A percentile compares a stretch with the other conserved stretches of the same genome.
Evolutionary conservation across 1,140 invertebrate genomes (phyloP).

Genomic region (Aphaenogaster rudis): DNA sequence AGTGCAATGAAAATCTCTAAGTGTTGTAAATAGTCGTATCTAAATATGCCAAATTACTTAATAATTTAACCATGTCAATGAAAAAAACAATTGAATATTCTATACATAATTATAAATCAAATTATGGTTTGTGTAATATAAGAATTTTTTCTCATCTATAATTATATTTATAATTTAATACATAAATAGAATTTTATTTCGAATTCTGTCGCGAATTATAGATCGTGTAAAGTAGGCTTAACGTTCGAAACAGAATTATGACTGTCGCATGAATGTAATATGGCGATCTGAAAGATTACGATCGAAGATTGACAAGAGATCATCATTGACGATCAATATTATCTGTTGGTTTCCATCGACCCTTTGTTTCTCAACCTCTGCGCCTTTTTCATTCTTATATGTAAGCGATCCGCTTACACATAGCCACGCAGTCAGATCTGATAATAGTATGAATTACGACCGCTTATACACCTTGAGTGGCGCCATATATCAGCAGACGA

Average conservation of each 20-base stretch:
- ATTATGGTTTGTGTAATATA: no score
- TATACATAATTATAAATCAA: no score
- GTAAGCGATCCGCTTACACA: slow-evolving; percentile 61
- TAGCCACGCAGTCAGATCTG: slow-evolving; percentile 73
- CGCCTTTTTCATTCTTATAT: slow-evolving; percentile 14
- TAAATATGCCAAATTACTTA: no score
- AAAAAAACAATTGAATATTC: no score
- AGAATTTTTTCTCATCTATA: no score
- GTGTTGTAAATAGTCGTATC: no score
- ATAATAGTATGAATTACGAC: slow-evolving; percentile 78
- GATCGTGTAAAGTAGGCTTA: no score
- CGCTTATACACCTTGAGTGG: slow-evolving; percentile 77
- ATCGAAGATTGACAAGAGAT: slow-evolving; percentile 18
- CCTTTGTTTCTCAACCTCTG: slow-evolving; percentile 8
- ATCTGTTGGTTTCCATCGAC: neutral
- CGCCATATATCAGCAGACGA: slow-evolving; percentile 72
- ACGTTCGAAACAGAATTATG: neutral
- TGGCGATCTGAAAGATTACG: neutral
- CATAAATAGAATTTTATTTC: no score
- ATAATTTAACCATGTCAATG: no score
- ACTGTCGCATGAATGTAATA: neutral
- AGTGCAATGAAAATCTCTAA: no score
- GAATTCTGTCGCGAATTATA: no score
- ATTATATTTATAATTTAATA: no score
- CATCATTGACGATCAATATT: slow-evolving; percentile 18